Evolutionary conservation across 2,888 invertebrate genomes (phyloP), one percentile per base, ranked within the genome.

Genomic region (Podabrus alpinus): DNA sequence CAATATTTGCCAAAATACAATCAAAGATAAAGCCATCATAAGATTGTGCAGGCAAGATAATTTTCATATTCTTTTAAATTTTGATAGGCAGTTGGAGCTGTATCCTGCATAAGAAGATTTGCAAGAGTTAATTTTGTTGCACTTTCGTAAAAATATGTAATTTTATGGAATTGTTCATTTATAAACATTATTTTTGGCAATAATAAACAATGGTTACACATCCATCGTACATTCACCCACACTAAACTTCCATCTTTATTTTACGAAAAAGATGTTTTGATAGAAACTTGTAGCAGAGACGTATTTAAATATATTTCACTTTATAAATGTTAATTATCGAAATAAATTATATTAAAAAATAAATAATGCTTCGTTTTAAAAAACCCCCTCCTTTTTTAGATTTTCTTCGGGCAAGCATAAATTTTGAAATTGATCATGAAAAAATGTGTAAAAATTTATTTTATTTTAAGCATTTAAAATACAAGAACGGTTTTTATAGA

Each of bases 11-110:
- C 67, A 76, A 60, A 19, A 61, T 60, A 73, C 59, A 71, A 73
- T 71, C 60, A 70, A 73, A 73, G 62, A 71, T 61, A 66, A 15
- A 15, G 68, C 76, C 76, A 76, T 76, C 66, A 76, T 73, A 73
- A 70, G 25, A 25, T 73, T 67, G 64, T 70, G 64, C 71, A 68
- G 59, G 69, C 16, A 16, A 75, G 59, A 60, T 66, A 69, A 72
- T 61, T 66, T 66, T 75, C 75, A 75, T 72, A 75, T 75, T 75
- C 75, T n/a, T n/a, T 9, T 21, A 19, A 64, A 64, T 64, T 64
- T 64, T 9, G 17, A 19, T n/a, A 64, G n/a, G 17, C 13, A 64
- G 21, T 16, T 16, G 21, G 21, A 17, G 17, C 19, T 19, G 13
- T 64, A 19, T 17, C 19, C 17, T n/a, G 21, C 17, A 19, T 64